These are phyloP conservation scores for Eurystomus gularis DNA, from an alignment of 2,113 vertebrate species.

Conservation along the genomic window DNA sequence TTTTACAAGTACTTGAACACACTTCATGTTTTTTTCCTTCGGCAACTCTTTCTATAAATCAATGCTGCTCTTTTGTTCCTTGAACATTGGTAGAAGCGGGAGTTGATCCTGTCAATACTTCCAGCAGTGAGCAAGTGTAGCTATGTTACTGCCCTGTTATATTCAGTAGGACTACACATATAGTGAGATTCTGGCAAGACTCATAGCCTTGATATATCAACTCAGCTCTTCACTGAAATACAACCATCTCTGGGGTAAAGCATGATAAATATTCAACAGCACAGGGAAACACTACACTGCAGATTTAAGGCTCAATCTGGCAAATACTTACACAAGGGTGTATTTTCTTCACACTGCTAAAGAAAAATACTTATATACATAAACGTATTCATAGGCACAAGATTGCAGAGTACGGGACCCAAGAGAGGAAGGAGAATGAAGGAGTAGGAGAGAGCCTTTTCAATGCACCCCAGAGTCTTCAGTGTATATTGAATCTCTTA, in stretches of 20 bases:
- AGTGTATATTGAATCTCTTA: background rate
- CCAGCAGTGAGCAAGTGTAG: background rate
- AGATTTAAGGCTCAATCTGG: conserved; percentile 59
- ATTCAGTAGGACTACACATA: background rate
- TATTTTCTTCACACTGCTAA: conserved; percentile 33
- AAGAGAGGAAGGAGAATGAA: background rate
- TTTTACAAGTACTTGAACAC: background rate
- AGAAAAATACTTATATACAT: conserved; percentile 41
- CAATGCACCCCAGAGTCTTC: background rate
- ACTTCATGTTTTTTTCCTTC: background rate
- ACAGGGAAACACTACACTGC: conserved; percentile 12
- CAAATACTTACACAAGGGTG: conserved; percentile 43
- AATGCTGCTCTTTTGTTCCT: background rate
- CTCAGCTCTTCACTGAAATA: conserved; percentile 43
- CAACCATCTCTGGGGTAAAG: conserved; percentile 26
- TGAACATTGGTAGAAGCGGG: background rate
- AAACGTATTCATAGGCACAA: background rate
- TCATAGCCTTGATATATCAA: conserved; percentile 29
- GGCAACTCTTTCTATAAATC: background rate
- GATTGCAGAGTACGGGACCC: background rate
- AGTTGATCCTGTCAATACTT: background rate
- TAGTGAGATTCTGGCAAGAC: background rate
- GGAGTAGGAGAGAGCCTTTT: background rate
- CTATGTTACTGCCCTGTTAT: background rate
- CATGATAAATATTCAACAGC: conserved; percentile 52